phyloP scores from a whole-genome alignment of 2,113 vertebrate species.

The Chloebia gouldiae region DNA sequence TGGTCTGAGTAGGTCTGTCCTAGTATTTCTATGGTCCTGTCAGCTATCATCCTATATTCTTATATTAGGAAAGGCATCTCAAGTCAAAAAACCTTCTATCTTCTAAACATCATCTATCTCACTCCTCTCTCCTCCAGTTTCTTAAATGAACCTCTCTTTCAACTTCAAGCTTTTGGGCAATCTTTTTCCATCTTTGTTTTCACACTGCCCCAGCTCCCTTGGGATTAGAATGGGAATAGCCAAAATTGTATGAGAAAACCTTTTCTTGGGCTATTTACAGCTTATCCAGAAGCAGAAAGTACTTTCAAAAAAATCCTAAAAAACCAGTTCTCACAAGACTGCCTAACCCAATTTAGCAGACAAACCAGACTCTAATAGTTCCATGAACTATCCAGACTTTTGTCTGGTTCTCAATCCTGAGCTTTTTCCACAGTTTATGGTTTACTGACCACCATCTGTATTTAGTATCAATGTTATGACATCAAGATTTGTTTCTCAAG shows the following conservation, averaged over 20 bases:
- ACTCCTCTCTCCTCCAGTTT: neutral
- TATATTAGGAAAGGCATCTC: neutral
- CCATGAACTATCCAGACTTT: neutral
- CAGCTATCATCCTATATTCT: neutral
- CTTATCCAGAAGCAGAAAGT: conserved; percentile 22
- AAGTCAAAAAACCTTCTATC: neutral
- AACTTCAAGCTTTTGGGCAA: neutral
- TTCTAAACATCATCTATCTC: neutral
- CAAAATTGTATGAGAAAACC: neutral
- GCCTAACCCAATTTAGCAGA: neutral
- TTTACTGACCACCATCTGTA: neutral
- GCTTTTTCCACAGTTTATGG: neutral
- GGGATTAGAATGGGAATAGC: conserved; percentile 2
- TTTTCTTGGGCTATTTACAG: conserved; percentile 48
- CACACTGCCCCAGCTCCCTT: neutral
- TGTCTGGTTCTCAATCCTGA: neutral
- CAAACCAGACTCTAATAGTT: neutral
- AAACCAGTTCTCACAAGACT: neutral
- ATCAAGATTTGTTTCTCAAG: neutral
- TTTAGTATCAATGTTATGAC: neutral
- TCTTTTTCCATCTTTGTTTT: conserved; percentile 25
- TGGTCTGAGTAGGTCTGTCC: neutral
- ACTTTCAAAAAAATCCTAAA: neutral
- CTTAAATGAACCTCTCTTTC: neutral
- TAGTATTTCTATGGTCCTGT: neutral